Conservation (phyloP, 2,113 vertebrate genomes). For the Tympanuchus pallidicinctus region DNA sequence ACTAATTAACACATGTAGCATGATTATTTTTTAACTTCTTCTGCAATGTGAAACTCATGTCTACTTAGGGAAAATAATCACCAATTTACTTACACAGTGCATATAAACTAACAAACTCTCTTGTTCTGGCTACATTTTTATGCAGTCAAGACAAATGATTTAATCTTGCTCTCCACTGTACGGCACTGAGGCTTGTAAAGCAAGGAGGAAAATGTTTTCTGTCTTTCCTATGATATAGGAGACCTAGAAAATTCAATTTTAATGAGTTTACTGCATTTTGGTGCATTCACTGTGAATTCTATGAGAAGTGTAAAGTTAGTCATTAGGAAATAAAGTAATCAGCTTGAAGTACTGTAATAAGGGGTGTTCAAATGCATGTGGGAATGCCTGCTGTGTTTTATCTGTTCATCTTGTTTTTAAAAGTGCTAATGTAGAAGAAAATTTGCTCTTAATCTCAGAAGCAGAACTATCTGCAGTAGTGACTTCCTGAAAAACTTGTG, state of each 20-base stretch:
- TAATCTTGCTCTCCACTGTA: not conserved
- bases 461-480: not conserved
- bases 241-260: not conserved
- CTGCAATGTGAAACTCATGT: not conserved
- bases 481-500: not conserved
- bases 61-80: not conserved
- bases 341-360: not conserved
- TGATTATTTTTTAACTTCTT: not conserved
- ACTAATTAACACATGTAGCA: not conserved
- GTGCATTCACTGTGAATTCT: not conserved
- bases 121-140: not conserved
- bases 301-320: not conserved
- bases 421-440: not conserved
- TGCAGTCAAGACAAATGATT: constrained; percentile 1
- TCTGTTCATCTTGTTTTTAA: not conserved
- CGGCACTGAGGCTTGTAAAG: not conserved
- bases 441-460: not conserved
- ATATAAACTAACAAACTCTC: not conserved
- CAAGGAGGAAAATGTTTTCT: not conserved
- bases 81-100: not conserved
- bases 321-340: not conserved
- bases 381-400: not conserved
- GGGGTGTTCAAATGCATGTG: not conserved
- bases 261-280: not conserved
- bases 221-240: not conserved